phyloP scores from a whole-genome alignment of 2,797 vertebrate genomes.

The Adelosebastes latens region DNA sequence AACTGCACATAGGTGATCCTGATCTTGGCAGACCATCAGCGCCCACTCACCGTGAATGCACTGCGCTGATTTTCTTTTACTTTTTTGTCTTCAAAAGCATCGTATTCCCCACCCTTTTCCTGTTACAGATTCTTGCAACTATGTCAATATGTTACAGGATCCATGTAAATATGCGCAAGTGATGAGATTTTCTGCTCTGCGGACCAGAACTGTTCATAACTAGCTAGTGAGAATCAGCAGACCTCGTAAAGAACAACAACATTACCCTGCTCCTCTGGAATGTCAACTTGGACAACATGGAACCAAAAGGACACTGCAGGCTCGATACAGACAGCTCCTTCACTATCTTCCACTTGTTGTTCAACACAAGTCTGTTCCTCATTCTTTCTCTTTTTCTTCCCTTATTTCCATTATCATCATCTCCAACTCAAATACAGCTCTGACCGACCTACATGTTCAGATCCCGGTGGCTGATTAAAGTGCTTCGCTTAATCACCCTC shows the following conservation, averaged over 20 bases:
- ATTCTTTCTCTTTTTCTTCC: background rate
- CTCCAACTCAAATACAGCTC: slow-evolving; percentile 17
- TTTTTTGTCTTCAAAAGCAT: slow-evolving; percentile 34
- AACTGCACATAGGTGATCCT: background rate
- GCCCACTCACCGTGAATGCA: background rate
- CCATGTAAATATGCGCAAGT: slow-evolving; percentile 69
- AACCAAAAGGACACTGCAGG: slow-evolving; percentile 63
- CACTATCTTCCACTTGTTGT: slow-evolving; percentile 43
- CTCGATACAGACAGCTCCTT: slow-evolving; percentile 47
- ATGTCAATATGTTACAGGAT: slow-evolving; percentile 68
- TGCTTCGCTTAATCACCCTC: slow-evolving; percentile 73
- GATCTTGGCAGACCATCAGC: slow-evolving; percentile 21
- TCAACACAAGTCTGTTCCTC: slow-evolving; percentile 18
- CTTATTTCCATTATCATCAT: slow-evolving; percentile 23
- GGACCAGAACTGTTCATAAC: slow-evolving; percentile 77
- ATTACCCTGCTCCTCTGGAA: slow-evolving; percentile 81
- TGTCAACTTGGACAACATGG: slow-evolving; percentile 80
- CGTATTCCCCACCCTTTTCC: slow-evolving; percentile 48
- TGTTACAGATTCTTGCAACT: slow-evolving; percentile 55
- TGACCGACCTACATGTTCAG: slow-evolving; percentile 36
- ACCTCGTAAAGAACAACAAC: slow-evolving; percentile 81
- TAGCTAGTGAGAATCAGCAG: slow-evolving; percentile 79
- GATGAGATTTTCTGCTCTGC: slow-evolving; percentile 78
- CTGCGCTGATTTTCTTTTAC: slow-evolving; percentile 15
- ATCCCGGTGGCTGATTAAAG: slow-evolving; percentile 73